Evolutionary conservation across 2,113 vertebrate species (phyloP).

Genomic region (Danionella cerebrum): DNA sequence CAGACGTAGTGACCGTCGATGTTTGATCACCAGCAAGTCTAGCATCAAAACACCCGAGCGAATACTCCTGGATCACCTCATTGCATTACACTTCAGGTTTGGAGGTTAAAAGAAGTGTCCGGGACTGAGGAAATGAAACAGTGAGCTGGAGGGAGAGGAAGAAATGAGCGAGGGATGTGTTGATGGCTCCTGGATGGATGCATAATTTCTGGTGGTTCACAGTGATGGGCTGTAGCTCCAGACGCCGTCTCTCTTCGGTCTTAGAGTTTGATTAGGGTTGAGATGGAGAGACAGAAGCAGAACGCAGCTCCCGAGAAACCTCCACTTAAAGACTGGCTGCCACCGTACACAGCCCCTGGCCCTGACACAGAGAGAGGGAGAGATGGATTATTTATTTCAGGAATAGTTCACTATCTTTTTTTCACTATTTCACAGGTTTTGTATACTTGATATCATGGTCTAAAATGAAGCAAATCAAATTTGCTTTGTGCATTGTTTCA

Average conservation of each 20-base stretch:
- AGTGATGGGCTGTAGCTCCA: constrained; percentile 77
- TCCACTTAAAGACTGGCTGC: constrained; percentile 46
- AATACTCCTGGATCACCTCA: constrained; percentile 14
- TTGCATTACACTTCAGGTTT: constrained; percentile 49
- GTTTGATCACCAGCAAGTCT: constrained; percentile 26
- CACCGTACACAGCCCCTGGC: constrained; percentile 63
- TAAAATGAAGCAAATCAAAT: too few species aligned
- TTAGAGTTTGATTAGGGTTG: constrained; percentile 65
- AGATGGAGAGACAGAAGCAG: constrained; percentile 56
- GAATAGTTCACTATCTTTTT: too few species aligned
- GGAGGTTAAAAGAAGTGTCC: constrained; percentile 41
- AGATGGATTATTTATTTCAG: too few species aligned
- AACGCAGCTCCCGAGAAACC: constrained; percentile 44
- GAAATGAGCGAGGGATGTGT: constrained; percentile 56
- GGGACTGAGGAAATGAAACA: constrained; percentile 26
- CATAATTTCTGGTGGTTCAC: constrained; percentile 71
- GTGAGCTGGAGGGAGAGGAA: constrained; percentile 34
- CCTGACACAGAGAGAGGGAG: constrained; percentile 50
- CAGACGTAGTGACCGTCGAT: constrained; percentile 43
- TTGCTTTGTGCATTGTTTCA: too few species aligned
- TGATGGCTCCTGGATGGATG: constrained; percentile 74
- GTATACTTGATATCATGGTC: too few species aligned
- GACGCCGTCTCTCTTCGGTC: constrained; percentile 57
- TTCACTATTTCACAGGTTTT: too few species aligned
- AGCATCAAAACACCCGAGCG: constrained; percentile 5